Conservation (phyloP, 2,113 vertebrate species). For the Steatornis caripensis region DNA sequence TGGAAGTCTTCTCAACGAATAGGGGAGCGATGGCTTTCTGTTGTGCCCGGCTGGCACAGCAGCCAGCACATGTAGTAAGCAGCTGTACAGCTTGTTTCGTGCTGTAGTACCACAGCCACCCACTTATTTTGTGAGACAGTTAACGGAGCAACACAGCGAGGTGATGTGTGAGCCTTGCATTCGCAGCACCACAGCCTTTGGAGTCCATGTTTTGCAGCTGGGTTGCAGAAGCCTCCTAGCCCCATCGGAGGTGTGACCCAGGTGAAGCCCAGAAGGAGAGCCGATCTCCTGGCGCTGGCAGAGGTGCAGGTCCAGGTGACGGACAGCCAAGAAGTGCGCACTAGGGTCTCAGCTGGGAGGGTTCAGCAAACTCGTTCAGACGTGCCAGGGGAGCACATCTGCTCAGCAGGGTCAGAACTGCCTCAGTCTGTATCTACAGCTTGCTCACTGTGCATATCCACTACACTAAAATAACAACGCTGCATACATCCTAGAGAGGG, state of each 20-base stretch:
- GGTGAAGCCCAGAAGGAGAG: background rate
- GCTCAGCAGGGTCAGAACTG: background rate
- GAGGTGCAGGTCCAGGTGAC: background rate
- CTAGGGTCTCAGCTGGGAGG: background rate
- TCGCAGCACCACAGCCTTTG: background rate
- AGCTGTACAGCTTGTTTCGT: background rate
- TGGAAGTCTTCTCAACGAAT: background rate
- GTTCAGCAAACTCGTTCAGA: background rate
- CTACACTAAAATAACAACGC: background rate
- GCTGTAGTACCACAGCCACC: background rate
- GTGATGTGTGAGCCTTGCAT: rapidly evolving
- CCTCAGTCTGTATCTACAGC: background rate
- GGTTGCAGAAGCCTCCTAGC: background rate
- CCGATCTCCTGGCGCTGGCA: background rate
- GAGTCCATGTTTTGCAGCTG: background rate
- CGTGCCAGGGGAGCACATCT: background rate
- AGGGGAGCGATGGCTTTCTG: rapidly evolving
- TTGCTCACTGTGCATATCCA: background rate
- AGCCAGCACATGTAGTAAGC: rapidly evolving
- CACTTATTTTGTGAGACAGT: background rate
- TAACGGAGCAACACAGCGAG: background rate
- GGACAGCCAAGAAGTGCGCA: background rate
- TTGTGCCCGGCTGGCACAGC: background rate
- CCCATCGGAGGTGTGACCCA: rapidly evolving
- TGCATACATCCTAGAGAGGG: background rate